phyloP scores from a whole-genome alignment of 2,888 invertebrate species.

The Polyommatus icarus region DNA sequence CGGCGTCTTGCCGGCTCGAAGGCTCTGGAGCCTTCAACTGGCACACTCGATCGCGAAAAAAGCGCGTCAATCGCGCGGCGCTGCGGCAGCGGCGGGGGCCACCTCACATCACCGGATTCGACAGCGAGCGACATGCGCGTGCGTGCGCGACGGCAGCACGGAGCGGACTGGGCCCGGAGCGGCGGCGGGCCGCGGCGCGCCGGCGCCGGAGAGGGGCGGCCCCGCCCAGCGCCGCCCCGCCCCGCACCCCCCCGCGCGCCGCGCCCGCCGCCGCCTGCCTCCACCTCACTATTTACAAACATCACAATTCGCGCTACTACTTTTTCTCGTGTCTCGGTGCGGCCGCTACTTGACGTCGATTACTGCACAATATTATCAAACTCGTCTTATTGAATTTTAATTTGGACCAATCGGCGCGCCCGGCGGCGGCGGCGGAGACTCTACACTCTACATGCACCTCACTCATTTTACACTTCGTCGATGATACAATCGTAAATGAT shows the following conservation, averaged over 20 bases:
- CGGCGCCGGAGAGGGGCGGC: constrained; percentile 59
- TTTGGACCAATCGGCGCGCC: constrained; percentile 10
- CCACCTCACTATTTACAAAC: constrained; percentile 49
- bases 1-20: constrained; percentile 83
- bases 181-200: constrained; percentile 66
- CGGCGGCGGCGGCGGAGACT: background rate
- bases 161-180: constrained; percentile 68
- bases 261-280: constrained; percentile 39
- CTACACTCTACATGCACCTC: background rate
- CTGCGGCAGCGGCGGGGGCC: constrained; percentile 77
- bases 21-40: constrained; percentile 78
- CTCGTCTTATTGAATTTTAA: constrained; percentile 31
- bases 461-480: background rate
- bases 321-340: constrained; percentile 37
- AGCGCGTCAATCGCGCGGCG: constrained; percentile 73
- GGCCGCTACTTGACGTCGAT: constrained; percentile 30
- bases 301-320: constrained; percentile 41
- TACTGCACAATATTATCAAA: constrained; percentile 32
- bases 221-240: constrained; percentile 60
- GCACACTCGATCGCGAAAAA: constrained; percentile 70
- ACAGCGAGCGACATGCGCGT: constrained; percentile 81
- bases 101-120: constrained; percentile 75
- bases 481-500: background rate
- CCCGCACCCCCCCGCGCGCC: constrained; percentile 39
- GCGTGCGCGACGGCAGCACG: constrained; percentile 80